Base-by-base conservation (phyloP, 1,140 invertebrate genomes). In the Ctenoplectra terminalis region DNA sequence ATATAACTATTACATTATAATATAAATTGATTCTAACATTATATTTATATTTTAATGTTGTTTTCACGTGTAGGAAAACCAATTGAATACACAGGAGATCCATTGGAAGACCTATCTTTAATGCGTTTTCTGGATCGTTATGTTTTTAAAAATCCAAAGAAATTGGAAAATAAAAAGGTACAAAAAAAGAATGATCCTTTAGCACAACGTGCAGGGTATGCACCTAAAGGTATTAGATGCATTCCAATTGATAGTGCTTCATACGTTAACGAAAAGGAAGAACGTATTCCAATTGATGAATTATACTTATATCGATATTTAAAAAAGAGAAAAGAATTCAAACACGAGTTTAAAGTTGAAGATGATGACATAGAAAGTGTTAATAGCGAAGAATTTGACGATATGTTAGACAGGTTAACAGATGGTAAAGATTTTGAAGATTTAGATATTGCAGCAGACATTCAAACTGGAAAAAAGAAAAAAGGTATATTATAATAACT, bases 141-240 rank as follows among this genome's bases (percentile, higher is more conserved):
- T 93, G 98, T 98, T 2, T 99, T 98, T 90, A 98, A 99, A 92
- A 99, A 99, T 95, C 98, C 99, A 0, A 99, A 99, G 92, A 96
- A 96, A 81, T 75, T 95, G 2, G 93, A 93, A 88, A 91, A 93
- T 34, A 83, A 90, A 88, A 84, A 88, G 73, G 43, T 91, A 31
- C 80, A 87, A 8, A 93, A 88, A 31, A 92, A 87, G 11, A 90
- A 90, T 15, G 91, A 92, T 84, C 93, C 92, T 8, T 69, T 93
- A 6, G 90, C 92, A 11, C 87, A 88, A 63, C 78, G 96, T 60
- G 94, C 95, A 84, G 95, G 95, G 80, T 96, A 96, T 91, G 91
- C 90, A 84, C 95, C 96, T 6, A 94, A 93, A 88, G 96, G 96
- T 54, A 71, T 95, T 43, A 94, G 94, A 85, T 93, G 95, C 60